Evolutionary conservation across 92 coral and sea anemone genomes (phyloP), one percentile per base, ranked within the genome.

Genomic region (Palythoa grandiflora): DNA sequence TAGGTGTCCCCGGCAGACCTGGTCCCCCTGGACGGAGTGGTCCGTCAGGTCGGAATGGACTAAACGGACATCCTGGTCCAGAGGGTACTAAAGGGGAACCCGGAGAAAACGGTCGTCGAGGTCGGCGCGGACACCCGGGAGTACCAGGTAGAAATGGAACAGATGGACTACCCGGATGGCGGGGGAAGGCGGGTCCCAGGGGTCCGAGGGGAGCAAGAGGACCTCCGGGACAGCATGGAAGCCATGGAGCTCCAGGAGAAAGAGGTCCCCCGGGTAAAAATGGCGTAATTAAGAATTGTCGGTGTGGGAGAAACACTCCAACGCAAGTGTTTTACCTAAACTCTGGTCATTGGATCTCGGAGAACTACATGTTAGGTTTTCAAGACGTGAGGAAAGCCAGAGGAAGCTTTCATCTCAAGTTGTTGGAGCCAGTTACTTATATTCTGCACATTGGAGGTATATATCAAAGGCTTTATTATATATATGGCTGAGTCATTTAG

Each of bases 21-120:
- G 98, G 98, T 39, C 91, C 94, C 28, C 91, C 92, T 51, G 98
- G 98, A 48, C 93, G 81, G 19, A 94, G 91, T 68, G 98, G 98
- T 66, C 96, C 98, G 9, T 94, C 96, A 2, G 98, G 98, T 14
- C 96, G 93, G 73, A 93, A 93, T 61, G 98, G 98, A 7, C 91
- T 93, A 9, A 95, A 95, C 78, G 98, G 98, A 47, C 87, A 89
- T 61, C 92, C 96, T 5, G 98, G 98, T 6, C 50, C 79, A 15
- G 59, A 38, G 71, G 98, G 98, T 19, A 75, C 73, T 35, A 93
- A 93, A 74, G 98, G 98, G 44, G 92, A 89, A 17, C 92, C 90
- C 6, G 96, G 98, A 1, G 52, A 52, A 21, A 60, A 84, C 4
- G 98, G 98, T 1, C 93, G 93, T 35, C 92, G 94, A 75, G 98